Evolutionary conservation across 2,113 vertebrate species (phyloP), one percentile per base, ranked within the genome.

Genomic region (Hippocampus zosterae): DNA sequence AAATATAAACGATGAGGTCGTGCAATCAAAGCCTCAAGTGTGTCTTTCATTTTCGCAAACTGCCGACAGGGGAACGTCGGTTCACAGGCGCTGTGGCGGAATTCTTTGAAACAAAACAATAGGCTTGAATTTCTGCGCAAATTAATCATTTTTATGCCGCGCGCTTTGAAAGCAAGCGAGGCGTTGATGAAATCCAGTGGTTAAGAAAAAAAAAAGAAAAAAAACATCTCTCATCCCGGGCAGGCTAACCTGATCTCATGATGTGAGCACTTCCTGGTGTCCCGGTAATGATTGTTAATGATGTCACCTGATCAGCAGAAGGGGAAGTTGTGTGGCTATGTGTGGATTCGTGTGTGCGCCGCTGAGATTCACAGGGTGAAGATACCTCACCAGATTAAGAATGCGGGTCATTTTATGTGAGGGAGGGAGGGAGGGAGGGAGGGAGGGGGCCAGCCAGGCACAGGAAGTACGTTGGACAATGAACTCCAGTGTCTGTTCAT

Each of bases 211-310:
- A 33, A 33, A 65, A n/a, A n/a, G n/a, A n/a, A n/a, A 78, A 77
- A 74, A 78, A 88, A 37, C 5, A 5, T 90, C 88, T 89, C 81
- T 91, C 88, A 91, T 90, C 88, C 82, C 59, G 21, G 74, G 80
- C 83, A 73, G 73, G 83, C 84, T 87, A 92, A 91, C 87, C 85
- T 88, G 90, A 92, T 91, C 91, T 86, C 8, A 44, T 75, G 81
- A 85, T 88, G 84, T 86, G 81, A 88, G 77, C 83, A 90, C 88
- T 91, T 91, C 90, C 90, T 89, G 87, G 85, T 91, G 88, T 90
- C 87, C 84, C 78, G 76, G 82, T 90, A 92, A 93, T 92, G 89
- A 90, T 90, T 91, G 87, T 91, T 92, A 93, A 92, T 90, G 88
- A 92, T 92, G 91, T 92, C 88, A 92, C 90, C 84, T 77, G 89